Conservation (phyloP, 2,113 vertebrate species). For the Holacanthus passer region DNA sequence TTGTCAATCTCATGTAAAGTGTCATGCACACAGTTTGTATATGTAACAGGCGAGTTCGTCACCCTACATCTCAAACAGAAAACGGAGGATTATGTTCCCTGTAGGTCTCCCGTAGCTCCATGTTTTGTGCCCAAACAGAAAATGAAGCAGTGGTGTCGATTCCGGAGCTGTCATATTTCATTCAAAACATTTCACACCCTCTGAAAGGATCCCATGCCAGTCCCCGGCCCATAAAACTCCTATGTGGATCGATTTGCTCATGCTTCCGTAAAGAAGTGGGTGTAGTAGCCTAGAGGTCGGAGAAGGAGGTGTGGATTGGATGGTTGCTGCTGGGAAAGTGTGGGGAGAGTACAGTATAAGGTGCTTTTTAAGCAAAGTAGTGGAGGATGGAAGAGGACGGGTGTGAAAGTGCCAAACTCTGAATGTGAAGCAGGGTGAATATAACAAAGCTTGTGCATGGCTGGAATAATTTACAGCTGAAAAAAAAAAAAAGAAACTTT, state of each 20-base stretch:
- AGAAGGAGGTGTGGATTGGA: constrained; percentile 32
- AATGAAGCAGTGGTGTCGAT: constrained; percentile 19
- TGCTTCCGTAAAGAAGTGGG: constrained; percentile 29
- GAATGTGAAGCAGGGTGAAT: constrained; percentile 41
- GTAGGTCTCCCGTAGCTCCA: not conserved
- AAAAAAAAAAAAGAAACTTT: constrained; percentile 17
- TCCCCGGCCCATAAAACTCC: constrained; percentile 34
- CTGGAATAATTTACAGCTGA: not conserved
- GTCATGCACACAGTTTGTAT: constrained; percentile 14
- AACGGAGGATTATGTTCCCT: constrained; percentile 21
- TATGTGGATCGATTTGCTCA: constrained; percentile 49
- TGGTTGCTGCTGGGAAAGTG: constrained; percentile 38
- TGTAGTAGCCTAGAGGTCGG: constrained; percentile 39
- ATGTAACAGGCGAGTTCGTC: constrained; percentile 29
- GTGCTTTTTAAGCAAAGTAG: constrained; percentile 36
- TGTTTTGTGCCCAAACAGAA: constrained; percentile 30
- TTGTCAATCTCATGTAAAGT: constrained; percentile 1
- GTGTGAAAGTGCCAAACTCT: constrained; percentile 16
- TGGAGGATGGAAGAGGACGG: constrained; percentile 2
- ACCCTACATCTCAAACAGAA: constrained; percentile 20
- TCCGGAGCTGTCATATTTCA: constrained; percentile 39
- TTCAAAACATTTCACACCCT: constrained; percentile 54
- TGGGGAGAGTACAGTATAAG: constrained; percentile 18
- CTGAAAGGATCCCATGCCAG: constrained; percentile 40
- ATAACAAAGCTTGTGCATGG: constrained; percentile 10